Evolutionary conservation across 2,113 vertebrate species (phyloP), one percentile per base, ranked within the genome.

Genomic region (Suricata suricatta): DNA sequence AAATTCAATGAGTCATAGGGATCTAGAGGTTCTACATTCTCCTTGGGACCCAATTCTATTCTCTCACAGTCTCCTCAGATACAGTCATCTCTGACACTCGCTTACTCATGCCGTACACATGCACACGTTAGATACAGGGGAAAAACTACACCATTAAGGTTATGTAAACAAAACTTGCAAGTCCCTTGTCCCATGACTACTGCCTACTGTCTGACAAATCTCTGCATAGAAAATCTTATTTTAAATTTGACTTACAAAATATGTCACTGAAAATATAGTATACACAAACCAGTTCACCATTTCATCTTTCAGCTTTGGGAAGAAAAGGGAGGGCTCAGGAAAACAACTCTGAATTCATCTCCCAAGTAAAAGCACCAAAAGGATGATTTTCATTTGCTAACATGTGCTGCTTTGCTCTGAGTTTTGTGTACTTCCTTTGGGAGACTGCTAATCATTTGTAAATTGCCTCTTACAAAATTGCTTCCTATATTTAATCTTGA

Each of bases 361-460:
- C 25, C 5, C 9, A 64, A 76, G 21, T 27, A 3, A 71, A 66
- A 64, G n/a, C 5, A 77, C 13, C 17, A 21, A 47, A 60, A 83
- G 7, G 35, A 74, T 15, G 6, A 72, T 74, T 96, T 68, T 91
- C 21, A 33, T 47, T 63, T n/a, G 11, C 69, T 89, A 72, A 4
- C 33, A 64, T 80, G 17, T 25, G 2, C 72, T 82, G 7, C 0
- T 82, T 90, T 76, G 2, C 31, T 85, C 27, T 87, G 19, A 19
- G 11, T 41, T 35, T 9, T 14, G 1, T 66, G 31, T 0, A 57
- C 21, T 96, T 95, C 33, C 63, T 89, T 64, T 68, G 25, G 33
- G 38, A 93, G 90, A 96, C 13, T 79, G 57, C 63, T 90, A 92
- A 93, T 94, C 57, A 89, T 66, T 86, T 92, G 29, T 57, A 92